These are phyloP conservation scores for Catharus bicknelli DNA, from an alignment of 2,113 vertebrate species.

Conservation along the genomic window DNA sequence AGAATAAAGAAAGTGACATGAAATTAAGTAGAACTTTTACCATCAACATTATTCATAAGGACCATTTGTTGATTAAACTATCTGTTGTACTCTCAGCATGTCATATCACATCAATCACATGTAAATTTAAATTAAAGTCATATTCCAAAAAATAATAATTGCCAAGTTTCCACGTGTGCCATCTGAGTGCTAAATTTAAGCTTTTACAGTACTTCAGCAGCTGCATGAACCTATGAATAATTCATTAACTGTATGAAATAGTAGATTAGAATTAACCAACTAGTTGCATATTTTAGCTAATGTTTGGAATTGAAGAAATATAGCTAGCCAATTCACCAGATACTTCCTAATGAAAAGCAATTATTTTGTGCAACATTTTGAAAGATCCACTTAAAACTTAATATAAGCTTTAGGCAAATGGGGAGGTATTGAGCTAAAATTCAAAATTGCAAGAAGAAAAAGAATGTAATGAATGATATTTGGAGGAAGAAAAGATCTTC, in stretches of 20 bases:
- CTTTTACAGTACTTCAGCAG: constrained; percentile 55
- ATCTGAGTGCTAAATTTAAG: constrained; percentile 63
- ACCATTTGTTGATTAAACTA: constrained; percentile 71
- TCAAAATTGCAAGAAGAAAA: neutral
- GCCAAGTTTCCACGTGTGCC: constrained; percentile 20
- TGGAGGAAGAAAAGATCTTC: neutral
- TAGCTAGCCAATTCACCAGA: constrained; percentile 7
- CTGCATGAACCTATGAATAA: constrained; percentile 61
- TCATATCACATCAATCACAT: constrained; percentile 60
- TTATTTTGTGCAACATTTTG: constrained; percentile 21
- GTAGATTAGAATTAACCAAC: constrained; percentile 47
- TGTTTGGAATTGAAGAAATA: constrained; percentile 1
- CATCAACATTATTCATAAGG: constrained; percentile 44
- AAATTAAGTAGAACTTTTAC: constrained; percentile 61
- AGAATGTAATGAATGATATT: neutral
- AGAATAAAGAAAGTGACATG: constrained; percentile 43
- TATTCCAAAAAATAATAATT: constrained; percentile 65
- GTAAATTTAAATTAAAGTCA: constrained; percentile 61
- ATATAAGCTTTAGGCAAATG: neutral
- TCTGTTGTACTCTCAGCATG: constrained; percentile 48
- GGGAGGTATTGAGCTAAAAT: neutral
- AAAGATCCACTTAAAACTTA: constrained; percentile 21
- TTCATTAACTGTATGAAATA: constrained; percentile 52
- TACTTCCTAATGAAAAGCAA: neutral
- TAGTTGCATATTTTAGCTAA: constrained; percentile 36